Evolutionary conservation across 2,113 vertebrate genomes (phyloP).

Genomic region (Parotia lawesii): DNA sequence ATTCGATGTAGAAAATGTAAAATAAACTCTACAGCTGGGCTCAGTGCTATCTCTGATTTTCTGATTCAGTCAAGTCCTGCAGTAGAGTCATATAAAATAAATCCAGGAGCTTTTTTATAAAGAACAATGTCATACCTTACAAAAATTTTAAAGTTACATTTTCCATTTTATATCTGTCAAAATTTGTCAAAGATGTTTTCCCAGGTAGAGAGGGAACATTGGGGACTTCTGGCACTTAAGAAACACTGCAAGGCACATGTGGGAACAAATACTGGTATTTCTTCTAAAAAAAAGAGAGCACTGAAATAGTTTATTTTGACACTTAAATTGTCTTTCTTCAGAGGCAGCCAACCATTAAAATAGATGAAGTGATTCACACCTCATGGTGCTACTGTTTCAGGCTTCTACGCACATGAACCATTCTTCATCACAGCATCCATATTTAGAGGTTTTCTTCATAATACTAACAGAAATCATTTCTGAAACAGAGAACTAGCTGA

Average conservation of each 20-base stretch:
- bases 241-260: neutral
- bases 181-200: neutral
- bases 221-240: neutral
- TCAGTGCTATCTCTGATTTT: neutral
- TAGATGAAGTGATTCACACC: constrained; percentile 4
- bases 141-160: neutral
- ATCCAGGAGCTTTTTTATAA: neutral
- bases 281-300: neutral
- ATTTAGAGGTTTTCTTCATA: neutral
- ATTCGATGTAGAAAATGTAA: neutral
- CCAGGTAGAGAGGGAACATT: neutral
- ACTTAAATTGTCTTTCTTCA: constrained; percentile 26
- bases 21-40: neutral
- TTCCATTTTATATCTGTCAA: neutral
- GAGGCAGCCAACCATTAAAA: constrained; percentile 23
- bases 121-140: neutral
- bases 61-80: neutral
- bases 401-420: neutral
- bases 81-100: neutral
- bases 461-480: neutral
- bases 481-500: neutral
- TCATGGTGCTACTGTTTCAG: neutral
- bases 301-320: constrained; percentile 33
- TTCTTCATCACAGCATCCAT: neutral
- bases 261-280: neutral